Conservation (phyloP, 2,113 vertebrate species). For the Pandion haliaetus region DNA sequence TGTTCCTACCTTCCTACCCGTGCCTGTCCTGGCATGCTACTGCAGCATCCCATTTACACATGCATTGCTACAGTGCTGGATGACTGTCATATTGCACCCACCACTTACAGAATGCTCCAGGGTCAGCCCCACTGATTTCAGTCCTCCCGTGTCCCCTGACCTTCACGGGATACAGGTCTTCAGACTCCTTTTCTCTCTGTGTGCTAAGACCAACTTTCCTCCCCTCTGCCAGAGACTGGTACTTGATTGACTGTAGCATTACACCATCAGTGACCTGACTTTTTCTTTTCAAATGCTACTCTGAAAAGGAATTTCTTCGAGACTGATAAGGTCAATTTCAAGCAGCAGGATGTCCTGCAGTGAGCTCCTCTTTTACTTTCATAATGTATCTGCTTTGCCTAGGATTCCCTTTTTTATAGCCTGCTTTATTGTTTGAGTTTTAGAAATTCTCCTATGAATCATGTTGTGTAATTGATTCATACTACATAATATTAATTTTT, state of each 20-base stretch:
- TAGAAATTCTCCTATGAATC: neutral
- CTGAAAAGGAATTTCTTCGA: neutral
- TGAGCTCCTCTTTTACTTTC: constrained; percentile 4
- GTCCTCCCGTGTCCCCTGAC: neutral
- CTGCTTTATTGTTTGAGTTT: neutral
- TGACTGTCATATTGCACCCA: neutral
- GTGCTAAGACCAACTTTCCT: neutral
- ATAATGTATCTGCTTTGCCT: neutral
- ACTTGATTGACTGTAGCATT: neutral
- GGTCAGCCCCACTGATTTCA: neutral
- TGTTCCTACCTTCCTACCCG: neutral
- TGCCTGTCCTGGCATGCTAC: fast-evolving
- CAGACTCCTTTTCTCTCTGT: neutral
- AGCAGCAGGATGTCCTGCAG: neutral
- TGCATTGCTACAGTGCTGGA: neutral
- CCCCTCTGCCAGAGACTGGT: neutral
- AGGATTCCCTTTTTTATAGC: neutral
- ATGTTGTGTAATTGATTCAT: neutral
- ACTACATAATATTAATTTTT: neutral
- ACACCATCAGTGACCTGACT: neutral
- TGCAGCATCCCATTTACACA: fast-evolving
- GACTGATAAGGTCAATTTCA: constrained; percentile 26
- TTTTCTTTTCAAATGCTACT: constrained; percentile 7
- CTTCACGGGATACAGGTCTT: neutral
- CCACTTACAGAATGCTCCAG: neutral